These are phyloP conservation scores for Graptemys geographica DNA, from an alignment of 2,797 vertebrate genomes.

Conservation along the genomic window DNA sequence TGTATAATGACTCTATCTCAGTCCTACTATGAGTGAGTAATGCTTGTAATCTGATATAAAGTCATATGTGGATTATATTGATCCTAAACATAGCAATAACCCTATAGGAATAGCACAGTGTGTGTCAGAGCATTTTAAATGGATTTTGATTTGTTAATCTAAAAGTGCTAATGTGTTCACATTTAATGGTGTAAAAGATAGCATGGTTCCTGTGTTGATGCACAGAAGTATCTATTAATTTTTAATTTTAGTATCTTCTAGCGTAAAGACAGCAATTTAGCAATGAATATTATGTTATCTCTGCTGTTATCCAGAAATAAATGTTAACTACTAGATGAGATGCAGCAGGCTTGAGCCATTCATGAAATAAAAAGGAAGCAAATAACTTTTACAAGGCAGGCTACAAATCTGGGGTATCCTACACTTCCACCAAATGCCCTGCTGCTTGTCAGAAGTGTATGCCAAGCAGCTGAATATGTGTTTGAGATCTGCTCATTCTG, in stretches of 20 bases:
- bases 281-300: background rate
- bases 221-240: background rate
- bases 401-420: background rate
- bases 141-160: conserved; percentile 13
- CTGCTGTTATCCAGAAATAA: background rate
- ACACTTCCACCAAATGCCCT: background rate
- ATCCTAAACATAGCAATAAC: conserved; percentile 34
- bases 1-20: conserved; percentile 34
- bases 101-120: conserved; percentile 3
- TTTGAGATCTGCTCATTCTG: background rate
- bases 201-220: background rate
- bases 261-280: background rate
- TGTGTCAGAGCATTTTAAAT: conserved; percentile 5
- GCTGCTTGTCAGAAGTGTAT: background rate
- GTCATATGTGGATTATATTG: conserved; percentile 14
- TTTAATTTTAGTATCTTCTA: background rate
- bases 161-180: background rate
- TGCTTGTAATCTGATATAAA: conserved; percentile 43
- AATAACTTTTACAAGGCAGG: background rate
- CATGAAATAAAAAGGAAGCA: background rate
- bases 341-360: background rate
- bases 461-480: background rate
- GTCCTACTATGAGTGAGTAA: conserved; percentile 16
- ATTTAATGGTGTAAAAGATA: background rate
- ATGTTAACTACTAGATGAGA: background rate